Evolutionary conservation across 53 echinoderm and acorn worm genomes (phyloP), one percentile per base, ranked within the genome.

Genomic region (Apostichopus leukothele): DNA sequence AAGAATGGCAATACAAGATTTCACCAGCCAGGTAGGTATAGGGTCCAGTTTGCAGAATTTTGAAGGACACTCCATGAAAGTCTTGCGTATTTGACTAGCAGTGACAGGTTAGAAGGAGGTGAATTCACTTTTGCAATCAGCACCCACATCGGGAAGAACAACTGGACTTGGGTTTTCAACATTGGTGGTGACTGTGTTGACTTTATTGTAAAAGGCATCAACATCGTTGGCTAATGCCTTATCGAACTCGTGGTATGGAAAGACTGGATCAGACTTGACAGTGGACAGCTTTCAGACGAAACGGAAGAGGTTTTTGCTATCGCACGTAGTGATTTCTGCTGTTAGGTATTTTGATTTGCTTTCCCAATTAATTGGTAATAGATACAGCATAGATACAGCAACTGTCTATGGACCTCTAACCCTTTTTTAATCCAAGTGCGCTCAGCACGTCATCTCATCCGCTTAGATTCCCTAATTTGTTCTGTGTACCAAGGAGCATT

Each of bases 401-500:
- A 39, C 2, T 76, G 39, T 50, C 18, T 20, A 50, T 90, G 86
- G 18, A 90, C 60, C 67, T 85, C 60, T 9, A 87, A 5, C 50
- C 63, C 76, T 12, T 77, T 74, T 76, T 77, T 76, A 18, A 75
- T 25, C 90, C 73, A 53, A 5, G 76, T 75, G 6, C 87, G 87
- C 76, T 90, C 90, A 61, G 87, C 90, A 21, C 67, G 86, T 50
- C 87, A 52, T 76, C 86, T 90, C 13, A 39, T 9, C 16, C 76
- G 5, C 75, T 84, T 86, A 50, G 84, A 84, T 84, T 76, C 76
- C 50, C 73, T 84, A 52, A 90, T 84, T 5, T 84, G 75, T 55
- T 74, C 89, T 11, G 80, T 79, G 74, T 79, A 89, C 89, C 84
- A 84, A 7, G 81, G 67, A 18, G 90, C 54, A 11, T 90, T 84